These are phyloP conservation scores for Chymomyza procnemis DNA, from an alignment of 2,888 invertebrate genomes.

Conservation along the genomic window DNA sequence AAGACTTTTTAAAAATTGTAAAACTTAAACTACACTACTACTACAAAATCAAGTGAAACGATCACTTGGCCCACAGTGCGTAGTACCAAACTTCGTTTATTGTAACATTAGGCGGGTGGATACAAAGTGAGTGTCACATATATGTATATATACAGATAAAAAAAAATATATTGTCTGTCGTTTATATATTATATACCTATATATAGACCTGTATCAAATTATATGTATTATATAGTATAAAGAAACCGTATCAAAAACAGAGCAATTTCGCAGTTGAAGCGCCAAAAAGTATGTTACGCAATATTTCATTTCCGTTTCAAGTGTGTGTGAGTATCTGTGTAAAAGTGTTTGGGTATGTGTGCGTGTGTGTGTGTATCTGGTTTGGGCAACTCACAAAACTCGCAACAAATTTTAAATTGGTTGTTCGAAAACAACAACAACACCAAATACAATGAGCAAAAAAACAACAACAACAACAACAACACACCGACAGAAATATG, in stretches of 20 bases:
- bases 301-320: not conserved
- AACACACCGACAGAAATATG: conserved; percentile 50
- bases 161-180: not conserved
- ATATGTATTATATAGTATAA: not conserved
- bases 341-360: conserved; percentile 42
- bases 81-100: conserved; percentile 21
- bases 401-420: conserved; percentile 71
- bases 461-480: conserved; percentile 30
- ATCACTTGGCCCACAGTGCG: conserved; percentile 6
- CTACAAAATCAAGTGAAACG: no score
- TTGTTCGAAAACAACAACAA: conserved; percentile 39
- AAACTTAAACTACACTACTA: no score
- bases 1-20: no score
- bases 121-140: conserved; percentile 14
- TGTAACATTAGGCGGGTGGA: conserved; percentile 50
- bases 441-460: no score
- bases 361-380: conserved; percentile 22
- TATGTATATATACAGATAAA: not conserved
- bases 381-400: conserved; percentile 51
- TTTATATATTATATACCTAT: not conserved
- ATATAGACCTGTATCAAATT: not conserved
- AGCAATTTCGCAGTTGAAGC: not conserved
- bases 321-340: conserved; percentile 26
- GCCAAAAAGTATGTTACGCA: not conserved
- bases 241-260: not conserved